phyloP scores from a whole-genome alignment of 2,797 vertebrate species.

The Gymnothorax javanicus region DNA sequence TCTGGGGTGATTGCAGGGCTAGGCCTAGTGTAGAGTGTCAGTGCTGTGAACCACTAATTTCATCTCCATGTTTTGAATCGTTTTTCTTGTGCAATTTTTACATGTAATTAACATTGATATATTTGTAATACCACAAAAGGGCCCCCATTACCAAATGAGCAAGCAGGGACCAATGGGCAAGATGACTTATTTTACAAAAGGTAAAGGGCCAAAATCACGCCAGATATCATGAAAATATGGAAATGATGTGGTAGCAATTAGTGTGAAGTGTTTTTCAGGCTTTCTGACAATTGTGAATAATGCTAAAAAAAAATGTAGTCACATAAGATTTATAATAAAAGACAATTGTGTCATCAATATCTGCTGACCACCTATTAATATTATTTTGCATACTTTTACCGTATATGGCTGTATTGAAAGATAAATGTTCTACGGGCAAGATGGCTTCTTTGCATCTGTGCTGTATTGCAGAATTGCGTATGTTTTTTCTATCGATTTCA shows the following conservation, averaged over 20 bases:
- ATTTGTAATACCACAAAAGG: slow-evolving; percentile 14
- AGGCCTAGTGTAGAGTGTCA: background rate
- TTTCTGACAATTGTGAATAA: background rate
- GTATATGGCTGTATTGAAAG: background rate
- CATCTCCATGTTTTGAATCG: background rate
- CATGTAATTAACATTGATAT: background rate
- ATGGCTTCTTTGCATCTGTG: background rate
- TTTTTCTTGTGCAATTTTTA: background rate
- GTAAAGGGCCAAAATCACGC: background rate
- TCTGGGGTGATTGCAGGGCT: background rate
- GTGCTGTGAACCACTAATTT: background rate
- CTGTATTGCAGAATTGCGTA: background rate
- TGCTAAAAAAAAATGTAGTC: background rate
- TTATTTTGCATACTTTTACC: background rate
- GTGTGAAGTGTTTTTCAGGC: background rate
- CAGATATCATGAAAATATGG: background rate
- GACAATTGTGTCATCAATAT: background rate
- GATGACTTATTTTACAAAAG: slow-evolving; percentile 8
- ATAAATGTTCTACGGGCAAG: background rate
- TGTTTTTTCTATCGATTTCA: slow-evolving; percentile 37
- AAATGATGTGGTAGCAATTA: background rate
- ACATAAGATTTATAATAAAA: background rate
- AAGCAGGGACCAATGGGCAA: slow-evolving; percentile 27
- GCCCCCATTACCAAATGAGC: slow-evolving; percentile 4
- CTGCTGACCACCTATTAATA: background rate